phyloP scores from a whole-genome alignment of 2,113 vertebrate species.

The Ailuropoda melanoleuca region DNA sequence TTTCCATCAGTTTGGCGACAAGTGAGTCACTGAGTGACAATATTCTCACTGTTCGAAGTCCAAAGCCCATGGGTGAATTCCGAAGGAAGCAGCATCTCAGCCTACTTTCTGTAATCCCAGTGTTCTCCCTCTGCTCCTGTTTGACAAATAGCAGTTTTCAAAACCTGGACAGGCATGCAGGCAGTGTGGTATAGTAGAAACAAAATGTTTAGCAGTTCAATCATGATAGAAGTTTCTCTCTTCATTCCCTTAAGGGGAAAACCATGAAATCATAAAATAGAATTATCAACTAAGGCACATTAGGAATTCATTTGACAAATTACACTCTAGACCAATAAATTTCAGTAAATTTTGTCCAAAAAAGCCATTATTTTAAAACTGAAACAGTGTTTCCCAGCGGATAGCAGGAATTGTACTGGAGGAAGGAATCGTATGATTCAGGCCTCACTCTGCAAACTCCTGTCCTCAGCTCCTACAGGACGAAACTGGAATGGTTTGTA shows the following conservation, averaged over 20 bases:
- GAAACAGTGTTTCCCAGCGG: neutral
- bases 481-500: rapidly evolving
- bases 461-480: neutral
- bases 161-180: neutral
- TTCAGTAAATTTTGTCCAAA: neutral
- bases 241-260: neutral
- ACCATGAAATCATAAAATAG: neutral
- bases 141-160: neutral
- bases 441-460: neutral
- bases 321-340: neutral
- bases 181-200: neutral
- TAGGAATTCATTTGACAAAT: neutral
- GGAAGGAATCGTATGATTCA: neutral
- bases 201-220: neutral
- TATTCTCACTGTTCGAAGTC: neutral
- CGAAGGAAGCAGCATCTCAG: too few species aligned
- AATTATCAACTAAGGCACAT: neutral
- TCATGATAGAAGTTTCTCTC: neutral
- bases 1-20: rapidly evolving
- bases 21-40: neutral
- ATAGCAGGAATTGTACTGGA: rapidly evolving
- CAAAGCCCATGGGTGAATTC: neutral
- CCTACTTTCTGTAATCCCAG: rapidly evolving
- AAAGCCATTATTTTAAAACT: neutral
- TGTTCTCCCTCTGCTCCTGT: rapidly evolving